Evolutionary conservation across 2,113 vertebrate species (phyloP).

Genomic region (Stigmatopora argus): DNA sequence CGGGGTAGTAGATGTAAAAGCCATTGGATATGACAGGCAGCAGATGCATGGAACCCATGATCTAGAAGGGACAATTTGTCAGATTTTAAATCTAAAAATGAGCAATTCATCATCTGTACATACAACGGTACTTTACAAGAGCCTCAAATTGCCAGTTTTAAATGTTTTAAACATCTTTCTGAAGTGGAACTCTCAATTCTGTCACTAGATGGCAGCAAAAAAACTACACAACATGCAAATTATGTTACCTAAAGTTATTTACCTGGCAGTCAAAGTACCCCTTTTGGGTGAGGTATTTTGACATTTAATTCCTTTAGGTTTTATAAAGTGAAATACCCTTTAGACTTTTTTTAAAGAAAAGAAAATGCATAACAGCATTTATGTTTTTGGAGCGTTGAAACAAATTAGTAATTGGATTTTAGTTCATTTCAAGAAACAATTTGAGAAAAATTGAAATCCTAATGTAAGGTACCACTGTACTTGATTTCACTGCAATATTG

Average conservation of each 20-base stretch:
- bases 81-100: not conserved
- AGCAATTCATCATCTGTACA: not conserved
- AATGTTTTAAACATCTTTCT: too few species aligned
- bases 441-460: not conserved
- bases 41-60: slow-evolving; percentile 92
- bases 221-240: not conserved
- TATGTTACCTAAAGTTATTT: not conserved
- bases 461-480: not conserved
- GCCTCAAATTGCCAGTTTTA: not conserved
- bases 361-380: not conserved
- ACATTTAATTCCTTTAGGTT: too few species aligned
- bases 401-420: not conserved
- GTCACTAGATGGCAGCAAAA: too few species aligned
- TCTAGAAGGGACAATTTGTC: slow-evolving; percentile 61
- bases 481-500: not conserved
- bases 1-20: slow-evolving; percentile 96
- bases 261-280: not conserved
- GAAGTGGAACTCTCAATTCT: not conserved
- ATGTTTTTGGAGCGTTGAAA: not conserved
- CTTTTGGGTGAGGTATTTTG: not conserved
- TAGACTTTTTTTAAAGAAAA: not conserved
- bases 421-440: not conserved
- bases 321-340: too few species aligned
- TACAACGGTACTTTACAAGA: not conserved
- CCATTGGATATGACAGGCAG: slow-evolving; percentile 89